Base-by-base conservation (phyloP, 92 coral and sea anemone genomes). In the Chrysogorgia sp. region DNA sequence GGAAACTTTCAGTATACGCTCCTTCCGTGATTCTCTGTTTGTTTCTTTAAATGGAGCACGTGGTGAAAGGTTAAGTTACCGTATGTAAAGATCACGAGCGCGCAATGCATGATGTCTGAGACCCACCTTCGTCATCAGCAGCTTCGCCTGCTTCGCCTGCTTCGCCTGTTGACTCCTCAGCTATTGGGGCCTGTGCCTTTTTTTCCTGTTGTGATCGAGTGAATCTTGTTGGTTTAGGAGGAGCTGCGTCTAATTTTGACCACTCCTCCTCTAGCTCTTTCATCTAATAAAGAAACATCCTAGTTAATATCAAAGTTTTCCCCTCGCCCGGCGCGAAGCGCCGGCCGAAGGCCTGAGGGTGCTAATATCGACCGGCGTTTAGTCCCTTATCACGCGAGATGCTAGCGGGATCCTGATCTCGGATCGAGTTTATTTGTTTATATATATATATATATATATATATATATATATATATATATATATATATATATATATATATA, bases 221-320 rank as follows among this genome's bases (percentile, higher is more conserved):
- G 35, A 96, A 78, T 40, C 99, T 83, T 25, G 92, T 86, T n/a
- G 97, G 97, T 0, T 93, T 88, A 8, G 99, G 99, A 10, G 99
- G 96, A 20, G 87, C 77, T 19, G 96, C 88, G 28, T 93, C 97
- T 17, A 96, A 85, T 20, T 76, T 88, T n/a, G 83, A 85, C 99
- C 99, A 96, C 62, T 92, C 99, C 57, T 96, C 99, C 20, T 96
- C 99, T 26, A 96, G 70, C 58, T 96, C 99, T 81, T 96, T 96
- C 34, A 96, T 35, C 99, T 96, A 35, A 24, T 41, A 45, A 14
- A 40, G 26, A 63, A 19, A 63, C n/a, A 67, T 23, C 4, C 33
- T 37, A 29, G 23, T 24, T 10, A 13, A 30, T 23, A 79, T 5
- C 7, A 9, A 40, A n/a, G 0, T 22, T 25, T 1, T 15, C 5